A percentile compares a stretch with the other conserved stretches of the same genome.
Evolutionary conservation across 2,888 invertebrate genomes (phyloP).

Genomic region (Panopea generosa): DNA sequence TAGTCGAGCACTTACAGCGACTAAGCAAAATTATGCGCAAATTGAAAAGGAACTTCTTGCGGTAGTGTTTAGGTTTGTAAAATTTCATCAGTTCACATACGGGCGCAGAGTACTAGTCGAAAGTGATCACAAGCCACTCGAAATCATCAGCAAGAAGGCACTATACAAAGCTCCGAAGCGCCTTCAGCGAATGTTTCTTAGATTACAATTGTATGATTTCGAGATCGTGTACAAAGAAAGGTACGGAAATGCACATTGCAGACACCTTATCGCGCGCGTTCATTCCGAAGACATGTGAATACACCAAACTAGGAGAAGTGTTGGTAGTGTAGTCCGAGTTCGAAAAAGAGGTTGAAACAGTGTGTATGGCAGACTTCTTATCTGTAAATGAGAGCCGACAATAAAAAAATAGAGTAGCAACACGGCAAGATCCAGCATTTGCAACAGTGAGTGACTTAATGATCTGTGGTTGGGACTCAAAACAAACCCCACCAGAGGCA

Average conservation of each 20-base stretch:
- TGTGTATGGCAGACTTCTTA: conserved; percentile 4
- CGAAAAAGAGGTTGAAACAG: background rate
- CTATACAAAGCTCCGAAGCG: conserved; percentile 48
- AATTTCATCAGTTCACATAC: conserved; percentile 62
- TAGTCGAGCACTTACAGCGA: conserved; percentile 51
- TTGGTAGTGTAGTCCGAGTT: background rate
- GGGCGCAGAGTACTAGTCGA: conserved; percentile 48
- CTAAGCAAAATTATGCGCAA: conserved; percentile 63
- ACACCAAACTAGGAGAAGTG: background rate
- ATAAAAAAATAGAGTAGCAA: background rate
- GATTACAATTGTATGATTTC: conserved; percentile 56
- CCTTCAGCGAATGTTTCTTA: conserved; percentile 66
- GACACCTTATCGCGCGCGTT: conserved; percentile 55
- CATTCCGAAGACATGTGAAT: conserved; percentile 9
- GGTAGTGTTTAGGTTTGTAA: conserved; percentile 53
- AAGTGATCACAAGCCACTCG: conserved; percentile 64
- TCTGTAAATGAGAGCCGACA: background rate
- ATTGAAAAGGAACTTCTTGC: conserved; percentile 69
- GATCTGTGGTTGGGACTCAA: background rate
- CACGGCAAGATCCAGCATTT: conserved; percentile 5
- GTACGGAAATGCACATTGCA: conserved; percentile 54
- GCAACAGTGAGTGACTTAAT: conserved; percentile 1
- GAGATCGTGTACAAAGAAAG: conserved; percentile 44
- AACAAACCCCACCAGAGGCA: background rate
- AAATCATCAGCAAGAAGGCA: conserved; percentile 56